Percentiles rank a stretch among this genome's conserved stretches.
Evolutionary conservation across 2,888 invertebrate species (phyloP).

Genomic region (Tenthredo mesomela): DNA sequence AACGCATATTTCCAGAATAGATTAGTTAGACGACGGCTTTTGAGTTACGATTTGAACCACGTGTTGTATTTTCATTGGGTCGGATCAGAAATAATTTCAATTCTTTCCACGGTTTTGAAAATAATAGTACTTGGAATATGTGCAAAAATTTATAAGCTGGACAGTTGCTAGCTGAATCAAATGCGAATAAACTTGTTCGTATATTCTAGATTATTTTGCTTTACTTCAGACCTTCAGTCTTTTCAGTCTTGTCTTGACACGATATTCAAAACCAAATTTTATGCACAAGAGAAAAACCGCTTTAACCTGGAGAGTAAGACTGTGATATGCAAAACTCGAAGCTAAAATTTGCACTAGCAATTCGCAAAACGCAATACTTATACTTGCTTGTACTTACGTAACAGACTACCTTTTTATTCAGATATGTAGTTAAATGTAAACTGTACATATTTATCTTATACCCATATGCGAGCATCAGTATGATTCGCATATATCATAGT

Average conservation of each 20-base stretch:
- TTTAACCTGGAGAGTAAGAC: background rate
- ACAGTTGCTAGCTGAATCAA: background rate
- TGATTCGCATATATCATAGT: background rate
- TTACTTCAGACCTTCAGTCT: background rate
- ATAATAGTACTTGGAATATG: background rate
- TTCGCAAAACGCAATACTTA: background rate
- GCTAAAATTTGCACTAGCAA: background rate
- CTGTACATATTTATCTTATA: background rate
- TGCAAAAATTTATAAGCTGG: background rate
- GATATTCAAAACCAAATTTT: background rate
- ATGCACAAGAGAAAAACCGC: background rate
- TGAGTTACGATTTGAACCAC: too few relatives aligned
- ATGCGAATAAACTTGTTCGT: background rate
- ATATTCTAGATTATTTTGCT: background rate
- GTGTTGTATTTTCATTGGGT: background rate
- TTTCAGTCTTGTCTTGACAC: background rate
- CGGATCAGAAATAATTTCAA: background rate
- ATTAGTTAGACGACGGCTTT: too few relatives aligned
- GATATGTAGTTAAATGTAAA: background rate
- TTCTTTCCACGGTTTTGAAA: background rate
- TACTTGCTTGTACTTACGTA: background rate
- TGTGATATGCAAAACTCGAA: background rate
- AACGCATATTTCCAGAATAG: too few relatives aligned
- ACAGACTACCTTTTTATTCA: background rate
- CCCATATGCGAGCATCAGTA: background rate